phyloP scores from a whole-genome alignment of 1,140 invertebrate species.

The Drosophila nannoptera region DNA sequence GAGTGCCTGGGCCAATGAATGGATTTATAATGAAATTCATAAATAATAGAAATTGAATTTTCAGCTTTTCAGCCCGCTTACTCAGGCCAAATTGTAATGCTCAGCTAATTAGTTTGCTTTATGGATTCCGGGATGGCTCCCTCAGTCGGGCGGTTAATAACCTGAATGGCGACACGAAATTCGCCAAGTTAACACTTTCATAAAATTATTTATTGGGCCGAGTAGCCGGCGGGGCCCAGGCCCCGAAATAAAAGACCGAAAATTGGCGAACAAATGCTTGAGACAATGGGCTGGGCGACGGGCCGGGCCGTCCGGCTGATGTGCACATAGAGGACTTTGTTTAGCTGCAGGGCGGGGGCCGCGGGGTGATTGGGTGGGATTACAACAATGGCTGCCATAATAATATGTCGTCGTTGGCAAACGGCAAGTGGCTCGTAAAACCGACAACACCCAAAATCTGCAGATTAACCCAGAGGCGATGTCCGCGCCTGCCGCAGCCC shows the following conservation, averaged over 20 bases:
- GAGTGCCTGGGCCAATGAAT: background rate
- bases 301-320: conserved; percentile 23
- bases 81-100: conserved; percentile 43
- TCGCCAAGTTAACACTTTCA: conserved; percentile 75
- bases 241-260: conserved; percentile 59
- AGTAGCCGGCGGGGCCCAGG: conserved; percentile 42
- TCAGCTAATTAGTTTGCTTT: conserved; percentile 69
- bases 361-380: conserved; percentile 31
- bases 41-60: conserved; percentile 23
- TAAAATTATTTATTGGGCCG: conserved; percentile 72
- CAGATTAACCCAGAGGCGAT: conserved; percentile 69
- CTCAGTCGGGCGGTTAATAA: conserved; percentile 52
- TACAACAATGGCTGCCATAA: conserved; percentile 74
- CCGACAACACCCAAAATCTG: conserved; percentile 74
- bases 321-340: conserved; percentile 12
- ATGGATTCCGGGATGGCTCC: conserved; percentile 22
- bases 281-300: conserved; percentile 52
- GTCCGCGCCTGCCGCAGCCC: conserved; percentile 9
- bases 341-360: conserved; percentile 11
- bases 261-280: conserved; percentile 71
- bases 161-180: conserved; percentile 42
- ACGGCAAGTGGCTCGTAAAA: conserved; percentile 76
- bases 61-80: conserved; percentile 10
- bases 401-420: conserved; percentile 67
- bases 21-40: conserved; percentile 1